phyloP scores from a whole-genome alignment of 2,888 invertebrate species.

The Mythimna loreyi region DNA sequence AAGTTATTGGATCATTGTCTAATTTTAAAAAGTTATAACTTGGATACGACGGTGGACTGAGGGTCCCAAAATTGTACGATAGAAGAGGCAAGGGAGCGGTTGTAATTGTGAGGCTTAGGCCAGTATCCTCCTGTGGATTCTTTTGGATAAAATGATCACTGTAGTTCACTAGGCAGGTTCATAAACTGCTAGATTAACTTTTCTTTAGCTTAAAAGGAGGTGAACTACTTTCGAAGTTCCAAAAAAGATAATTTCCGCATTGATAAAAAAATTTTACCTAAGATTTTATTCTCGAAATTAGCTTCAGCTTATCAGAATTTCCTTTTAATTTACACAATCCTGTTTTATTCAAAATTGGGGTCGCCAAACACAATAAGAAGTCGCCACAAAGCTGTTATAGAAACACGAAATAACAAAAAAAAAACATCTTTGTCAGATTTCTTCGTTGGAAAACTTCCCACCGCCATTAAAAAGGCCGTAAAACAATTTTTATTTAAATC shows the following conservation, averaged over 20 bases:
- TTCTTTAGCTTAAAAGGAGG: background rate
- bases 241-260: background rate
- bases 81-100: too few species aligned
- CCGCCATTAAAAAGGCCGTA: background rate
- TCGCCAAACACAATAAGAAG: background rate
- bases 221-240: background rate
- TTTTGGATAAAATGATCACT: background rate
- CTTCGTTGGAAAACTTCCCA: background rate
- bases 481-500: conserved; percentile 23
- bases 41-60: too few species aligned
- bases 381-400: background rate
- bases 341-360: background rate
- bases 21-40: too few species aligned
- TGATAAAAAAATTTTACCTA: background rate
- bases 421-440: background rate
- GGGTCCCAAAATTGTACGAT: too few species aligned
- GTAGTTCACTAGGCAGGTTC: background rate
- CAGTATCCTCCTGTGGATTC: background rate
- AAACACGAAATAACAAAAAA: background rate
- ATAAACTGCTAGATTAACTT: background rate
- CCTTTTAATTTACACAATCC: background rate
- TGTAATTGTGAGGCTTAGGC: background rate
- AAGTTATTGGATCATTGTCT: too few species aligned
- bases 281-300: background rate
- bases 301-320: background rate